Evolutionary conservation across 2,113 vertebrate species (phyloP), one percentile per base, ranked within the genome.

Genomic region (Etheostoma spectabile): DNA sequence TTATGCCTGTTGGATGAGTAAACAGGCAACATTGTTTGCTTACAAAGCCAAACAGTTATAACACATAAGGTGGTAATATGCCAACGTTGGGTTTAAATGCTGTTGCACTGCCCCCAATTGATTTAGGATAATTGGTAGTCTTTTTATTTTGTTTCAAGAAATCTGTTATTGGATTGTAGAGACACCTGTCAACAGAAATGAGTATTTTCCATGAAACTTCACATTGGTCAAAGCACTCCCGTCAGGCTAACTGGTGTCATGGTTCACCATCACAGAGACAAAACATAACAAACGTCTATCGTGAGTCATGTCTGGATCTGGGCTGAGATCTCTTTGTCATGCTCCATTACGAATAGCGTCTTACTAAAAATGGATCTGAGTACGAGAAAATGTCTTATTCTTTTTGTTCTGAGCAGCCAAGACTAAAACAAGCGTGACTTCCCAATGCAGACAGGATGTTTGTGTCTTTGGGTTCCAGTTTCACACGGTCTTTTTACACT

Each of bases 391-490:
- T 38, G 1, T 52, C 12, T 10, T 46, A 42, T 71, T 27, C 16
- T 33, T 66, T 66, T 48, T 56, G 24, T 13, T 49, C 27, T 55
- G 61, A 27, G 15, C 1, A 52, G 6, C 11, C 15, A 4, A 11
- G 7, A 45, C 18, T 19, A 0, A 13, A 61, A 24, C 33, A 53
- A 15, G 42, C 60, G 67, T 65, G 46, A 4, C 11, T 68, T 56
- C 53, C 16, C 22, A 38, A 19, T 6, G 14, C 30, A 80, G 35
- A 70, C 22, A 16, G 52, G 22, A 15, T 51, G 61, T 48, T 16
- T 67, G 48, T 77, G 33, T 62, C 22, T 62, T 45, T n/a, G 52
- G 46, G 74, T 35, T 73, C 52, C 63, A 35, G 74, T 79, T 64
- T 42, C 77, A 57, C 4, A 13, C 69, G 2, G 13, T 55, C 22